Base-by-base conservation (phyloP, 2,797 vertebrate species). In the Pelodytes ibericus region DNA sequence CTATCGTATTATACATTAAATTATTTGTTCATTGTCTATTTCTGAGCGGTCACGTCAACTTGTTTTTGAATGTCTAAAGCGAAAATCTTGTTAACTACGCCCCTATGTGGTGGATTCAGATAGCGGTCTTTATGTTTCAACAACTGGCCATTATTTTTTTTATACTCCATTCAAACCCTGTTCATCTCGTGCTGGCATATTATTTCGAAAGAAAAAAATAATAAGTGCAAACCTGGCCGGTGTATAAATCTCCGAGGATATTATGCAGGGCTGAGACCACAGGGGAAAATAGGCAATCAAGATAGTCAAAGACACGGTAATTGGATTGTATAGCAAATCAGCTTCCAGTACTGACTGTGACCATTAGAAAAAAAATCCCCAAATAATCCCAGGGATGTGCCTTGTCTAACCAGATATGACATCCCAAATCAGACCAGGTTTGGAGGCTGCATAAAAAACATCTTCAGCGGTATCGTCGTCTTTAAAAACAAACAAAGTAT, bases 261-360 rank as follows among this genome's bases (percentile, higher is more conserved):
- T 26, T 26, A 58, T 0, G 25, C 58, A 20, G 29, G 26, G 8
- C 25, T 61, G 29, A 61, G 18, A 29, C 58, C 58, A 61, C 29
- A 16, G 58, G 27, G 58, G 58, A 15, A 61, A 61, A 31, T 20
- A 15, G 26, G 26, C 6, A 61, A 30, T 8, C n/a, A n/a, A 15
- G 30, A n/a, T 30, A n/a, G 16, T 15, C 27, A 31, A n/a, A 31
- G 18, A 61, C 27, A 30, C 26, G 15, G 58, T 61, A 31, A 61
- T 61, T 61, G 58, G 58, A 61, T 61, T 61, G 58, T n/a, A n/a
- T 31, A 61, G 31, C 27, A 61, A 31, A 31, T 31, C 29, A n/a
- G 16, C 7, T 29, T 3, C 5, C 27, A 61, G 13, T 3, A 3
- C 18, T 30, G 16, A 15, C 58, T 61, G 5, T 30, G 29, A n/a